phyloP scores from a whole-genome alignment of 1,140 invertebrate species.

The Saxidomus purpurata region DNA sequence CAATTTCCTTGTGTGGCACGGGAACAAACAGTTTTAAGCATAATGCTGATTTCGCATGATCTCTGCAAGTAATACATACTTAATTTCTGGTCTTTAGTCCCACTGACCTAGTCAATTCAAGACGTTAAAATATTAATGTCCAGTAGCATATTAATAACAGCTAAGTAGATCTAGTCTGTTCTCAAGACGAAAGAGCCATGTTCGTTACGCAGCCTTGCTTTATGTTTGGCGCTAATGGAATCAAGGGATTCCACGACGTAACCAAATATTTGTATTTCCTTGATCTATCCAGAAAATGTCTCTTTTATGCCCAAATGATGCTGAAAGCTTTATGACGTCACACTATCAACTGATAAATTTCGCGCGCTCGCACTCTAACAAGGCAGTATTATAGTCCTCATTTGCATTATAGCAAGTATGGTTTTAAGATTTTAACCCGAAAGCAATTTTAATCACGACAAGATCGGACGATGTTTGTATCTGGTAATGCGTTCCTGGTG shows the following conservation, averaged over 20 bases:
- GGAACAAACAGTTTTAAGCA: neutral
- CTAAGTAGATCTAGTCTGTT: neutral
- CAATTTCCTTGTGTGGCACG: neutral
- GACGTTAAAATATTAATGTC: neutral
- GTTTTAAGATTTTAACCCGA: slow-evolving; percentile 16
- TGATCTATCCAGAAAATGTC: neutral
- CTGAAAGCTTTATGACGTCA: slow-evolving; percentile 49
- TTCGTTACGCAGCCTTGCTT: slow-evolving; percentile 1
- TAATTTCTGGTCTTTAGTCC: no score
- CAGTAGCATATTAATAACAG: neutral
- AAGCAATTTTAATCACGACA: slow-evolving; percentile 10
- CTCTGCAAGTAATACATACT: no score
- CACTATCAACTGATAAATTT: neutral
- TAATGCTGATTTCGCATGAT: no score
- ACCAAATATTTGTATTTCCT: slow-evolving; percentile 65
- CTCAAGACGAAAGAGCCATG: neutral
- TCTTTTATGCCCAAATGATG: slow-evolving; percentile 46
- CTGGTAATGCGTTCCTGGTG: slow-evolving; percentile 14
- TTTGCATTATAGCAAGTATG: slow-evolving; percentile 41
- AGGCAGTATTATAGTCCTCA: slow-evolving; percentile 14
- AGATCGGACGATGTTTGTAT: neutral
- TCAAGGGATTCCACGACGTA: slow-evolving; percentile 13
- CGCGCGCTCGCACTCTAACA: neutral
- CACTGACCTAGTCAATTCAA: no score
- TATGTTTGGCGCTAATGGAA: slow-evolving; percentile 1